These are phyloP conservation scores for Ctenomys sociabilis DNA, from an alignment of 2,113 vertebrate species.

Conservation along the genomic window DNA sequence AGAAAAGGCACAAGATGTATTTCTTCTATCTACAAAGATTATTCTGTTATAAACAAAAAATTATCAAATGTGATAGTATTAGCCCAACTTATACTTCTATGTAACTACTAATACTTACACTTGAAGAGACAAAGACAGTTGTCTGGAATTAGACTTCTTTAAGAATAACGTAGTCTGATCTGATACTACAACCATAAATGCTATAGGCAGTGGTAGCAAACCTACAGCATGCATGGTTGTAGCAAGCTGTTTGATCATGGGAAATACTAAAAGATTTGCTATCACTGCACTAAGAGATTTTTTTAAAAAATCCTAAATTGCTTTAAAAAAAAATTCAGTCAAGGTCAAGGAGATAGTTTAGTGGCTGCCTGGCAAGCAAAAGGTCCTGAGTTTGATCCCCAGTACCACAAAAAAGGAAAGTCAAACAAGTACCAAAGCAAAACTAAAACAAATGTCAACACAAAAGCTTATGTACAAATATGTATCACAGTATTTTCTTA, in stretches of 20 bases:
- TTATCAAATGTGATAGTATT: not conserved
- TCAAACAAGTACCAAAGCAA: no score
- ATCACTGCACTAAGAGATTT: not conserved
- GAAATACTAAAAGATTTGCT: not conserved
- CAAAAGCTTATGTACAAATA: no score
- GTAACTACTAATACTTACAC: not conserved
- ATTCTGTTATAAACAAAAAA: not conserved
- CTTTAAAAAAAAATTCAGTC: not conserved
- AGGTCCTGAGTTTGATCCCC: no score
- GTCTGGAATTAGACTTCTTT: not conserved
- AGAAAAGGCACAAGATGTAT: not conserved
- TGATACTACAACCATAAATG: no score
- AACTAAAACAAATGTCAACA: no score
- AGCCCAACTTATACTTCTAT: not conserved
- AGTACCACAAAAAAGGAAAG: not conserved
- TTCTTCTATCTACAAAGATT: not conserved
- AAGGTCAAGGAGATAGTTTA: no score
- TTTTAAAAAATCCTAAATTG: no score
- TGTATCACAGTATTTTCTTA: no score
- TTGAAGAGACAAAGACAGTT: not conserved
- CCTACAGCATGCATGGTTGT: not conserved
- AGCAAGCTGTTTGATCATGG: not conserved
- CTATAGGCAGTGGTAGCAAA: not conserved
- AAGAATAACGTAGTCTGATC: conserved; percentile 27
- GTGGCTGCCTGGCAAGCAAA: no score